Evolutionary conservation across 2,888 invertebrate species (phyloP).

Genomic region (Cataglyphis cursor): DNA sequence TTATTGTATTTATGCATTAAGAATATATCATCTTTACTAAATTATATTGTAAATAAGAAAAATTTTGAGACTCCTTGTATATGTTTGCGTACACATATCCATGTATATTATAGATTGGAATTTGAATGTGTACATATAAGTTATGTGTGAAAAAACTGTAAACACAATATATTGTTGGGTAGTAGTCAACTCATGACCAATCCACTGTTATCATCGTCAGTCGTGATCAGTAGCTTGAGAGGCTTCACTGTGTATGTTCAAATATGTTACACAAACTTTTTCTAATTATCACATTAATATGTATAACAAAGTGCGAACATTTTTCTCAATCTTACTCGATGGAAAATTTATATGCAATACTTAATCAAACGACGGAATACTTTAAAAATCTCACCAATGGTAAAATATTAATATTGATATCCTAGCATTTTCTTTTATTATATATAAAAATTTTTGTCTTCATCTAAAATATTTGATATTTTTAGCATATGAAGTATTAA

Average conservation of each 20-base stretch:
- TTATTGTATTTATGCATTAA: neutral
- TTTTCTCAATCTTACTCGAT: neutral
- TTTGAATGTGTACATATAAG: neutral
- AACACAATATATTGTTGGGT: slow-evolving; percentile 55
- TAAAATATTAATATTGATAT: slow-evolving; percentile 56
- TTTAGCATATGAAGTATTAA: slow-evolving; percentile 52
- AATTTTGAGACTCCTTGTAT: neutral
- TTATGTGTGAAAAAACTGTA: slow-evolving; percentile 66
- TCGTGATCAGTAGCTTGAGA: slow-evolving; percentile 13
- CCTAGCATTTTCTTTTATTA: neutral
- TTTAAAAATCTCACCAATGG: slow-evolving; percentile 74
- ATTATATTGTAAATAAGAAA: neutral
- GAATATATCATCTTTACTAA: neutral
- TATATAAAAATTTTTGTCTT: neutral
- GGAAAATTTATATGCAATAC: slow-evolving; percentile 54
- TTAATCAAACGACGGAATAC: slow-evolving; percentile 68
- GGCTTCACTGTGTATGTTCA: neutral
- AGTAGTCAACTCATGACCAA: neutral
- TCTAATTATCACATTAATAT: slow-evolving; percentile 56
- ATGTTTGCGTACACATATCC: neutral
- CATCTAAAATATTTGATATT: slow-evolving; percentile 35
- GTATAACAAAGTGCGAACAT: slow-evolving; percentile 22
- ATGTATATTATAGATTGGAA: slow-evolving; percentile 15
- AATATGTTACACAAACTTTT: slow-evolving; percentile 58
- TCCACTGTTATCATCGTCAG: slow-evolving; percentile 8